Base-by-base conservation (phyloP, 2,888 invertebrate genomes). In the Gortyna flavago region DNA sequence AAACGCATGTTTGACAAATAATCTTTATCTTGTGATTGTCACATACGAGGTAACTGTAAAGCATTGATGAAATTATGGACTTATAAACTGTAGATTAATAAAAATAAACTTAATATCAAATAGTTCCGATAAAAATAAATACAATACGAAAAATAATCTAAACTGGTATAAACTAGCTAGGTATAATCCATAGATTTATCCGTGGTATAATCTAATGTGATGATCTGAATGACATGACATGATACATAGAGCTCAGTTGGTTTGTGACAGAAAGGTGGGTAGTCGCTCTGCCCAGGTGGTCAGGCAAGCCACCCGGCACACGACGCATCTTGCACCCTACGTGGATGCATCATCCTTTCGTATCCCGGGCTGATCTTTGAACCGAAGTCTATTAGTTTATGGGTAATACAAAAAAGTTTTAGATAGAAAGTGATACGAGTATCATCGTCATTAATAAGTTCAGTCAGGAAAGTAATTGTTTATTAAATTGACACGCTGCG, bases 251-350 rank as follows among this genome's bases (percentile, higher is more conserved):
- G 83, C 84, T 86, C 67, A 65, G 78, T 81, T 72, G 73, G 57
- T 59, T 86, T 84, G 81, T 81, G 87, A 87, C 89, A 91, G 89
- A 93, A 93, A 93, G 89, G 86, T 88, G 88, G 83, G 78, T 61
- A 84, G n/a, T 41, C 62, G 9, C 18, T 51, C 54, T 75, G 84
- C 86, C 94, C 94, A 94, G 94, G 94, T 94, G 94, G 93, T 88
- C 93, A 75, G 87, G 78, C 81, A 77, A 76, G 84, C 88, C 91
- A 90, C 86, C 91, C 87, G 92, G 89, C 89, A 74, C 88, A 85
- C 87, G 85, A 65, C 84, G 85, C 88, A 88, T 88, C 88, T 89
- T 88, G 90, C 88, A 80, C 86, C 84, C 87, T 80, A 81, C 87
- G 72, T 79, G 81, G 87, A 86, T 83, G 75, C 79, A 83, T 82